phyloP scores from a whole-genome alignment of 2,888 invertebrate genomes.

The Thera britannica region DNA sequence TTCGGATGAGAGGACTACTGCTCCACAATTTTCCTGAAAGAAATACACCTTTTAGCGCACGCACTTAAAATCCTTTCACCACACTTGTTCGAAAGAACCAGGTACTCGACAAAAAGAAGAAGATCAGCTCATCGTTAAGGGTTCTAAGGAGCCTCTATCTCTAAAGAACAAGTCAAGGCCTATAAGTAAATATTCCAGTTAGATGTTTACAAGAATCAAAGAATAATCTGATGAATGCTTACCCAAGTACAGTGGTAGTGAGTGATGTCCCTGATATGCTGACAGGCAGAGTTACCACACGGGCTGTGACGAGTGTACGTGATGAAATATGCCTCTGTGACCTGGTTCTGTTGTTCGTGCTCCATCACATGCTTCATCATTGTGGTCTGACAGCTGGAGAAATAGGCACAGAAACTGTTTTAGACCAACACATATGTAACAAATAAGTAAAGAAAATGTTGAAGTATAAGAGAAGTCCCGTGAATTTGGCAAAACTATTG shows the following conservation, averaged over 20 bases:
- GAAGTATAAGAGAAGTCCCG: too few relatives aligned
- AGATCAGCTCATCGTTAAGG: too few relatives aligned
- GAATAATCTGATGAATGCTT: conserved; percentile 50
- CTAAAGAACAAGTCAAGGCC: too few relatives aligned
- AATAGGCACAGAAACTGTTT: background rate
- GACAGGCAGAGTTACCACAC: conserved; percentile 88
- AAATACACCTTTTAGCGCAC: conserved; percentile 3
- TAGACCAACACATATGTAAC: too few relatives aligned
- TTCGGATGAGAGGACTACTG: conserved; percentile 89
- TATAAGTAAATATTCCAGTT: too few relatives aligned
- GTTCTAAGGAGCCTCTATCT: too few relatives aligned
- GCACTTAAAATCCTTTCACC: too few relatives aligned
- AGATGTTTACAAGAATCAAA: background rate
- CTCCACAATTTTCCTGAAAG: conserved; percentile 90
- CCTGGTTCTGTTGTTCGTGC: conserved; percentile 94
- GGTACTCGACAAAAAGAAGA: too few relatives aligned
- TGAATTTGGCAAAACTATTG: too few relatives aligned
- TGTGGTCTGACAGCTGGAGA: conserved; percentile 85
- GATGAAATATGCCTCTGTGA: conserved; percentile 91
- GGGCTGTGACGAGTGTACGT: conserved; percentile 86
- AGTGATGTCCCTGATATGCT: conserved; percentile 90
- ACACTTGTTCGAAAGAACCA: too few relatives aligned
- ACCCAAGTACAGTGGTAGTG: conserved; percentile 97
- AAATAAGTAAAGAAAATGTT: too few relatives aligned
- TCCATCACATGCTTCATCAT: conserved; percentile 94